Evolutionary conservation across 2,797 vertebrate species (phyloP).

Genomic region (Lutjanus campechanus): DNA sequence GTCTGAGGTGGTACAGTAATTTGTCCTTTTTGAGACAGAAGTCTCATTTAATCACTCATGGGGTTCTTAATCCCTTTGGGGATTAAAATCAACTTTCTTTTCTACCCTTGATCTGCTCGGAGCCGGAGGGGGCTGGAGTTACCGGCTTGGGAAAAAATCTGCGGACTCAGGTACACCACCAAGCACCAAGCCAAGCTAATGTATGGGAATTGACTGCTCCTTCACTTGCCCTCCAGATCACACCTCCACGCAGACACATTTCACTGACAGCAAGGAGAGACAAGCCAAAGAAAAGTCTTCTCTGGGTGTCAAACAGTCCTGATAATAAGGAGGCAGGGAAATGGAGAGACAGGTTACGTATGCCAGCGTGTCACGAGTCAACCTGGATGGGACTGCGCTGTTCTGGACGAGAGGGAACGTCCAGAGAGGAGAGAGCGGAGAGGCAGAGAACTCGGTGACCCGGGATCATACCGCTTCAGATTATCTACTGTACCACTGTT

Average conservation of each 20-base stretch:
- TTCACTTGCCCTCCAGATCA: constrained; percentile 46
- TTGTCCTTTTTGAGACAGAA: constrained; percentile 74
- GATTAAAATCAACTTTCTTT: constrained; percentile 80
- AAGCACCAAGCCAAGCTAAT: constrained; percentile 56
- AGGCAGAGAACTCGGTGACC: constrained; percentile 75
- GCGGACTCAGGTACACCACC: constrained; percentile 61
- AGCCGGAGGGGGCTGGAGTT: constrained; percentile 47
- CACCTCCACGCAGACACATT: constrained; percentile 29
- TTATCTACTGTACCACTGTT: constrained; percentile 52
- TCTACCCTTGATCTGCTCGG: constrained; percentile 73
- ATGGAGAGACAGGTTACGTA: constrained; percentile 22
- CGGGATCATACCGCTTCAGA: constrained; percentile 53
- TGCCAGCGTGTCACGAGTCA: constrained; percentile 66
- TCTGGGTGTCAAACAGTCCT: constrained; percentile 27
- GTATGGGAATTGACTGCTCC: constrained; percentile 73
- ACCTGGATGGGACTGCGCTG: constrained; percentile 13
- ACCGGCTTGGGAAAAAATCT: constrained; percentile 72
- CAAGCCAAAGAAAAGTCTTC: constrained; percentile 29
- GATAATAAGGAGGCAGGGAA: constrained; percentile 20
- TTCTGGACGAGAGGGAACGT: constrained; percentile 34
- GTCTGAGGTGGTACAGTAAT: constrained; percentile 77
- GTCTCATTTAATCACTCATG: constrained; percentile 80
- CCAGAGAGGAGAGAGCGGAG: constrained; percentile 30
- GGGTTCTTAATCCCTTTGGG: constrained; percentile 75
- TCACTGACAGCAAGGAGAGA: constrained; percentile 33